These are phyloP conservation scores for Andrena trimmerana DNA, from an alignment of 2,888 invertebrate genomes.

Conservation along the genomic window DNA sequence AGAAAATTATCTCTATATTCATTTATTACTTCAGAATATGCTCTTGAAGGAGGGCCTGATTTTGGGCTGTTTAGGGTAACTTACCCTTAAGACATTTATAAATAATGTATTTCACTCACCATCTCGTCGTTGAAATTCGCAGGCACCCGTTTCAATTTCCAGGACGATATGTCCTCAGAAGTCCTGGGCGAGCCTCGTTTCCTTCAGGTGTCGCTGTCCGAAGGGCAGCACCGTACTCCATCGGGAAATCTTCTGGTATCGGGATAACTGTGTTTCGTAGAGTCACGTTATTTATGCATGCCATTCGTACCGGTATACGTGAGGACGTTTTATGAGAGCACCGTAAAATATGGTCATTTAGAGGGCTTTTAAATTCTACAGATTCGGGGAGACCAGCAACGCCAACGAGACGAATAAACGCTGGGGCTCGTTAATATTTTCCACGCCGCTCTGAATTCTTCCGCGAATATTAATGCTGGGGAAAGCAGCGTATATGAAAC, in stretches of 20 bases:
- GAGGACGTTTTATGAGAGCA: neutral
- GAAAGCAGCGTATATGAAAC: neutral
- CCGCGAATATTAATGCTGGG: conserved; percentile 22
- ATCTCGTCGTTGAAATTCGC: neutral
- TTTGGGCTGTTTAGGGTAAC: neutral
- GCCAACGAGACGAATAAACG: neutral
- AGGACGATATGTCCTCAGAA: neutral
- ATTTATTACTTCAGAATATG: no score
- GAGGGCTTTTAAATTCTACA: neutral
- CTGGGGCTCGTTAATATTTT: conserved; percentile 25
- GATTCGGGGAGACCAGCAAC: neutral
- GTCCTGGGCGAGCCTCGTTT: conserved; percentile 12
- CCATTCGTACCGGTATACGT: neutral
- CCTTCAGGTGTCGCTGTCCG: conserved; percentile 15
- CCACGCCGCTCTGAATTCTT: neutral
- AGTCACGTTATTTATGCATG: conserved; percentile 48
- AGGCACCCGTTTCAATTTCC: neutral
- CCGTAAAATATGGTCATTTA: neutral
- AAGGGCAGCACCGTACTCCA: conserved; percentile 21
- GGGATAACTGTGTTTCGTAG: conserved; percentile 21
- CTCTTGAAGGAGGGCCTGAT: no score
- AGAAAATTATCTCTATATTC: no score
- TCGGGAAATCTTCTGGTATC: conserved; percentile 63
- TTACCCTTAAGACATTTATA: neutral
- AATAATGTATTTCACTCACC: neutral